Evolutionary conservation across 1,140 invertebrate genomes (phyloP).

Genomic region (Caenorhabditis latens): DNA sequence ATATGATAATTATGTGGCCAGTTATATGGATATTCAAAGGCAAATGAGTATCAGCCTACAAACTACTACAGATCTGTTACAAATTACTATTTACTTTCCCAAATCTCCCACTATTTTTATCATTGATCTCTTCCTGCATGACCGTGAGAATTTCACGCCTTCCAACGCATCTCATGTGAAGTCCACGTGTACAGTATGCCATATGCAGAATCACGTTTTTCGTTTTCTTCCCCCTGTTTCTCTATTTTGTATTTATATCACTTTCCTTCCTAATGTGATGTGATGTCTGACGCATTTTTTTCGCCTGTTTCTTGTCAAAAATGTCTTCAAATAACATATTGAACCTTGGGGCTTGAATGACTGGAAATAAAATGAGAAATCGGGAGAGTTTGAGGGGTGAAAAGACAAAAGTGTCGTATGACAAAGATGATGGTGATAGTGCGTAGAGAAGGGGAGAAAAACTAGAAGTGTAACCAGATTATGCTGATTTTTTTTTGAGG

Average conservation of each 20-base stretch:
- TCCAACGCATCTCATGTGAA: neutral
- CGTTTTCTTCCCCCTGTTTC: neutral
- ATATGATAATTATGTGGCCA: no score
- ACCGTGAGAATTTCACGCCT: neutral
- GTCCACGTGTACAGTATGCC: neutral
- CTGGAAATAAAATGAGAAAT: neutral
- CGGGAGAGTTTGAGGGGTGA: neutral
- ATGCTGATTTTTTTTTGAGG: conserved; percentile 27
- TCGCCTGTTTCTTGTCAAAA: neutral
- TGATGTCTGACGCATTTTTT: conserved; percentile 11
- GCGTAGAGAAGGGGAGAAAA: neutral
- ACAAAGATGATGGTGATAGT: neutral
- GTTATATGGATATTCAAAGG: no score
- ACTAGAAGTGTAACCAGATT: conserved; percentile 25
- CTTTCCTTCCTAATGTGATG: neutral
- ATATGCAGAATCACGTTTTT: neutral
- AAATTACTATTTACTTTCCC: neutral
- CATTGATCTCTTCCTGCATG: neutral
- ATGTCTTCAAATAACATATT: conserved; percentile 3
- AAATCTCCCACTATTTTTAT: neutral
- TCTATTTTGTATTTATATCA: neutral
- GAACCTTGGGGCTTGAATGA: neutral
- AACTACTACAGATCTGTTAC: neutral
- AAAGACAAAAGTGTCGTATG: neutral
- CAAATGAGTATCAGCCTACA: neutral